Evolutionary conservation across 2,113 vertebrate species (phyloP).

Genomic region (Megaceryle torquata): DNA sequence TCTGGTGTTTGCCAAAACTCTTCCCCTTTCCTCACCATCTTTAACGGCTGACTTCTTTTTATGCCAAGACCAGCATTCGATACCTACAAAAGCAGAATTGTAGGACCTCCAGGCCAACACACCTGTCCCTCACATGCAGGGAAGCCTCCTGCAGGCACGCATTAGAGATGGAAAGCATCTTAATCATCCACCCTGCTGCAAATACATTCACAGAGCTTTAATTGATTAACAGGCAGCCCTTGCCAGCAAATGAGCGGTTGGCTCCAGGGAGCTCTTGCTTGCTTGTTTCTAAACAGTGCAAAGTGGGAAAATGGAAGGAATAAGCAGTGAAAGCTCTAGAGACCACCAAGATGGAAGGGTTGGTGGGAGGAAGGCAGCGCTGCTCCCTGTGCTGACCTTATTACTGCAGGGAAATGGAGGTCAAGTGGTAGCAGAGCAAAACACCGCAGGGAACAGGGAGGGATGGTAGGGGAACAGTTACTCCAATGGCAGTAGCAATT

Average conservation of each 20-base stretch:
- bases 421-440: neutral
- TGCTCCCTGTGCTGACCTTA: neutral
- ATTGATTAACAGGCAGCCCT: slow-evolving; percentile 63
- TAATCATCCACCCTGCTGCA: slow-evolving; percentile 49
- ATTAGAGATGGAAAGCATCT: slow-evolving; percentile 40
- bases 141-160: neutral
- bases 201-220: neutral
- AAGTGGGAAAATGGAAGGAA: slow-evolving; percentile 51
- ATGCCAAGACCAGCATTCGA: neutral
- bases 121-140: neutral
- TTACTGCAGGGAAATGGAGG: neutral
- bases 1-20: neutral
- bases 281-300: slow-evolving; percentile 66
- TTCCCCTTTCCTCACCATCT: neutral
- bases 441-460: neutral
- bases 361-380: neutral
- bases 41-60: neutral
- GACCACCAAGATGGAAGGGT: neutral
- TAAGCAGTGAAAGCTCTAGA: slow-evolving; percentile 15
- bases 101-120: neutral
- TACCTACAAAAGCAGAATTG: neutral
- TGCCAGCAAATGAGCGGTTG: slow-evolving; percentile 39
- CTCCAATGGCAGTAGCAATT: too few species aligned
- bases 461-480: too few species aligned
- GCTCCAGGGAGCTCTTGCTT: slow-evolving; percentile 60